Conservation (phyloP, 2,888 invertebrate species). For the Polyommatus icarus region DNA sequence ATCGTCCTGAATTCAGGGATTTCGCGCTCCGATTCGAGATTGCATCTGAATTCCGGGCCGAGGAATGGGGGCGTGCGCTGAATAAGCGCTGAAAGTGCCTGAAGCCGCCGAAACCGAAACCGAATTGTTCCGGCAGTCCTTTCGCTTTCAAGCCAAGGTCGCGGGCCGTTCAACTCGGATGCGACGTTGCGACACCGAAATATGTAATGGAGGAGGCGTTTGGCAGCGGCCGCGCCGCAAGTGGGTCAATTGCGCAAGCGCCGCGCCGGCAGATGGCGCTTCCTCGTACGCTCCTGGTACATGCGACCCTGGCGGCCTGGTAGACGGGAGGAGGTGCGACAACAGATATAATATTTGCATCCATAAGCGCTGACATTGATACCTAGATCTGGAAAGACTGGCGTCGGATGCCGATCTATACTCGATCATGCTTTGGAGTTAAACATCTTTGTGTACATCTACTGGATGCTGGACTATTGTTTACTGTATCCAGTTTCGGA, state of each 20-base stretch:
- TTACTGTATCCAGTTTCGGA: not conserved
- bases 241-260: slow-evolving; percentile 76
- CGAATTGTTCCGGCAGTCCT: slow-evolving; percentile 61
- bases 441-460: not conserved
- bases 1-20: not conserved
- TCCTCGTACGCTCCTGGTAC: slow-evolving; percentile 62
- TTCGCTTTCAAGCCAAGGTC: slow-evolving; percentile 79
- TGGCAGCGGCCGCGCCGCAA: slow-evolving; percentile 75
- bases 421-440: not conserved
- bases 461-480: not conserved
- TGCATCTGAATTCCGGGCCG: not conserved
- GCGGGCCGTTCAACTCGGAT: slow-evolving; percentile 80
- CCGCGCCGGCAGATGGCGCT: slow-evolving; percentile 74
- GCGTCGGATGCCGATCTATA: not conserved
- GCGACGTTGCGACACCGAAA: slow-evolving; percentile 79
- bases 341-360: too few species aligned
- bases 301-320: not conserved
- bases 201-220: slow-evolving; percentile 78
- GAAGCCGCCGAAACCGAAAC: slow-evolving; percentile 40
- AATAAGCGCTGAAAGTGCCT: not conserved
- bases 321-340: not conserved
- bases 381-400: not conserved
- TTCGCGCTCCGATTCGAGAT: not conserved
- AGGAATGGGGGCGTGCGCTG: not conserved
- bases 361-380: not conserved